A percentile compares a stretch with the other conserved stretches of the same genome.
phyloP scores from a whole-genome alignment of 2,888 invertebrate species.

The Kuschelorhynchus macadamiae region DNA sequence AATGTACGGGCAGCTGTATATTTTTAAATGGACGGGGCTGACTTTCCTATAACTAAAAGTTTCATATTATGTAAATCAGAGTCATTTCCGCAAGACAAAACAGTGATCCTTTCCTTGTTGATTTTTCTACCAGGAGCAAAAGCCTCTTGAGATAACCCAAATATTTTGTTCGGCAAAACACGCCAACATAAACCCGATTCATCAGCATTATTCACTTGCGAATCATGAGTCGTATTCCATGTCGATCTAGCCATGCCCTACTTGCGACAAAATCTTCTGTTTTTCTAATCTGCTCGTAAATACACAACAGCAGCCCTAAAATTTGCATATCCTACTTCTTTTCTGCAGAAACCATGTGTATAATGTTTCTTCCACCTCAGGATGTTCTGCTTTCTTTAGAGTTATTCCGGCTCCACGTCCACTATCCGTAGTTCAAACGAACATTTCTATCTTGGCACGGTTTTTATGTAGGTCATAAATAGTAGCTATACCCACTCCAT shows the following conservation, averaged over 20 bases:
- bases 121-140: conserved; percentile 43
- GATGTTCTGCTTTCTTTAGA: conserved; percentile 35
- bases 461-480: conserved; percentile 40
- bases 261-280: conserved; percentile 34
- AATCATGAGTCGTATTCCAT: conserved; percentile 48
- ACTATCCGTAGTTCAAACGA: conserved; percentile 34
- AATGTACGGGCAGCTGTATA: conserved; percentile 46
- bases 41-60: conserved; percentile 33
- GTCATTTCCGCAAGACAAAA: conserved; percentile 47
- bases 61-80: conserved; percentile 1
- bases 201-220: conserved; percentile 30
- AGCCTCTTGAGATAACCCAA: conserved; percentile 31
- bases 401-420: conserved; percentile 32
- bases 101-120: conserved; percentile 45
- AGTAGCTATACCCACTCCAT: conserved; percentile 47
- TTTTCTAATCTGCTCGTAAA: conserved; percentile 41
- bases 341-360: conserved; percentile 53
- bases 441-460: conserved; percentile 10
- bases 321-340: conserved; percentile 35
- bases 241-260: conserved; percentile 40
- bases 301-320: conserved; percentile 40
- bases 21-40: no score
- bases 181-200: conserved; percentile 37
- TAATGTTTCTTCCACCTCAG: conserved; percentile 51
- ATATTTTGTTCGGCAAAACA: conserved; percentile 34